phyloP scores from a whole-genome alignment of 2,113 vertebrate genomes.

The Pedionomus torquatus region DNA sequence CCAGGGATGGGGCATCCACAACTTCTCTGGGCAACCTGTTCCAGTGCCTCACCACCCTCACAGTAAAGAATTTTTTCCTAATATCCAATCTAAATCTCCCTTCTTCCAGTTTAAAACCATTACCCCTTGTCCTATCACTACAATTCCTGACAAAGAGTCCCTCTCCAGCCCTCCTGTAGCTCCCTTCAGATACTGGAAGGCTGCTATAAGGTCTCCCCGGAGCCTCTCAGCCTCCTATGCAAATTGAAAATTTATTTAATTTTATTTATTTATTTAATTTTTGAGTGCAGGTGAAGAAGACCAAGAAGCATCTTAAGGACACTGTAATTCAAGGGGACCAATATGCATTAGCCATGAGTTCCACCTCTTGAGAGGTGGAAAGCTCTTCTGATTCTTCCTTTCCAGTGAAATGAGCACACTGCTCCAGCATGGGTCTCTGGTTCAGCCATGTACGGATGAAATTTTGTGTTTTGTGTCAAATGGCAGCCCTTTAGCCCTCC shows the following conservation, averaged over 20 bases:
- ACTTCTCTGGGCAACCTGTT: too few species aligned
- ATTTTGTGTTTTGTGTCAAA: not conserved
- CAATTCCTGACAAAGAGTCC: too few species aligned
- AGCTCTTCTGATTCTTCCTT: not conserved
- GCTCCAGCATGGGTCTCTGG: not conserved
- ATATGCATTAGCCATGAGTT: not conserved
- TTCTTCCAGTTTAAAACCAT: too few species aligned
- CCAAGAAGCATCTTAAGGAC: not conserved
- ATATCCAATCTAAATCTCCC: too few species aligned
- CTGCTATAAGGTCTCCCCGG: too few species aligned
- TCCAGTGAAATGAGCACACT: not conserved
- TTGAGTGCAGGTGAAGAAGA: not conserved
- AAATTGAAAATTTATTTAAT: not conserved
- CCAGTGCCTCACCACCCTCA: too few species aligned
- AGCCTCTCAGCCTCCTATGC: not conserved
- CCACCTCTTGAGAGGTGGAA: not conserved
- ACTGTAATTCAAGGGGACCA: not conserved
- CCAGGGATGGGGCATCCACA: too few species aligned
- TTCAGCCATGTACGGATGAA: not conserved
- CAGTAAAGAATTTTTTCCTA: too few species aligned
- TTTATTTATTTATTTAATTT: too few species aligned
- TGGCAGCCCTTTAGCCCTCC: not conserved
- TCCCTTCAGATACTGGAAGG: too few species aligned
- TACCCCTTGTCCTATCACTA: too few species aligned
- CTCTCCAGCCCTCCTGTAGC: too few species aligned